phyloP scores from a whole-genome alignment of 2,797 vertebrate genomes.

The Clamator glandarius region DNA sequence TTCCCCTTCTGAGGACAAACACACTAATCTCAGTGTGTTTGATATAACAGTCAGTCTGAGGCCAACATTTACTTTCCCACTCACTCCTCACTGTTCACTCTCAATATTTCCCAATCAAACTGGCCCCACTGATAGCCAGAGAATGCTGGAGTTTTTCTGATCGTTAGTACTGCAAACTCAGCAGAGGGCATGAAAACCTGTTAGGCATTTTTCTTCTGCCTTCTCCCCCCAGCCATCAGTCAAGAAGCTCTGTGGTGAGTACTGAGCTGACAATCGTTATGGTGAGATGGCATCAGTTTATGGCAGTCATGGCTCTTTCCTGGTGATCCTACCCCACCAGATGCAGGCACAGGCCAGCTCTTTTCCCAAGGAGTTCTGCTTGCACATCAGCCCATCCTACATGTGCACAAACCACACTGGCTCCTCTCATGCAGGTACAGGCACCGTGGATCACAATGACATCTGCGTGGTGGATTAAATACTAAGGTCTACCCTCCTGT shows the following conservation, averaged over 20 bases:
- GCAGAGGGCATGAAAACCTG: neutral
- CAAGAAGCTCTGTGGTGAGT: neutral
- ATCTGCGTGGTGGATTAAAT: neutral
- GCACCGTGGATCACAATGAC: neutral
- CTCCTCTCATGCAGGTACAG: neutral
- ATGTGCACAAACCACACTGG: neutral
- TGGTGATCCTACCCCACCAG: neutral
- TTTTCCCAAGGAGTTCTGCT: neutral
- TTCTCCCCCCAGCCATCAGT: neutral
- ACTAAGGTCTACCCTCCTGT: neutral
- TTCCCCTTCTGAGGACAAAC: neutral
- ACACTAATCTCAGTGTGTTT: neutral
- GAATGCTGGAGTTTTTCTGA: neutral
- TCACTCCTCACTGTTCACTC: neutral
- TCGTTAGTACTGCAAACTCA: neutral
- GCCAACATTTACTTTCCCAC: neutral
- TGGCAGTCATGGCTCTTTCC: neutral
- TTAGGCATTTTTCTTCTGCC: neutral
- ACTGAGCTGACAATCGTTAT: neutral
- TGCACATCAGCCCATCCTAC: neutral
- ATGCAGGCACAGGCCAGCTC: neutral
- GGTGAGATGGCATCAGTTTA: neutral
- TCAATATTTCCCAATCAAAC: rapidly evolving
- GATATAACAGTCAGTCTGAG: too few species aligned
- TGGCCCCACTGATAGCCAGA: neutral